Base-by-base conservation (phyloP, 2,888 invertebrate genomes). In the Drosophila neutralis region DNA sequence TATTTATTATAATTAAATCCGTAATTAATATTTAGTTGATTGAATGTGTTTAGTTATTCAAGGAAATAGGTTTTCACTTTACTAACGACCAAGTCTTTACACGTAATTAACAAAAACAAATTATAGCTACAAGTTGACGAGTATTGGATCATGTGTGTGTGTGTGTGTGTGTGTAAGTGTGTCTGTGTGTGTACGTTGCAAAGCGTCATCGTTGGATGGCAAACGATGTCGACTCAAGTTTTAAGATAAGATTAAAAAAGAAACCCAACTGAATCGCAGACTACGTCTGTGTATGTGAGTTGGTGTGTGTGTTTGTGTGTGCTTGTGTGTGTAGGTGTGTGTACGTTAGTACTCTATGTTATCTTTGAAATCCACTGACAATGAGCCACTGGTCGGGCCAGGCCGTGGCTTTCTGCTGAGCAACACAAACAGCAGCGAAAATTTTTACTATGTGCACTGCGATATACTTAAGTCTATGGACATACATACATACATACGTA, bases 201-300 rank as follows among this genome's bases (percentile, higher is more conserved):
- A 67, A 70, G 82, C 79, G 75, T 66, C 68, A 61, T 52, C 58
- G 64, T 56, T 79, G 53, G 71, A 72, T 80, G 64, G 58, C 74
- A 54, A 65, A 83, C 77, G 68, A 83, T 83, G 84, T 81, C 87
- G 89, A 90, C 83, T 88, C 90, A 82, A 87, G 82, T 90, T 90
- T 90, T 83, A 90, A 89, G 91, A 89, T 89, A 89, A 89, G 91
- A 91, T 89, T 89, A 83, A 87, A 83, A 63, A 66, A 64, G 45
- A 81, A 78, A 83, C 78, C 58, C 49, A 71, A 80, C 69, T 82
- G 75, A 75, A 73, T 71, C 63, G 72, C 70, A 64, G 68, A 61
- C 64, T 68, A 35, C 15, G 48, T 53, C 45, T 56, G 42, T 24
- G 18, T n/a, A 33, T 58, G 29, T 57, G 33, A 57, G 33, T 53